A percentile compares a stretch with the other conserved stretches of the same genome.
These are phyloP conservation scores for Resseliella maxima DNA, from an alignment of 2,888 invertebrate species.

Conservation along the genomic window DNA sequence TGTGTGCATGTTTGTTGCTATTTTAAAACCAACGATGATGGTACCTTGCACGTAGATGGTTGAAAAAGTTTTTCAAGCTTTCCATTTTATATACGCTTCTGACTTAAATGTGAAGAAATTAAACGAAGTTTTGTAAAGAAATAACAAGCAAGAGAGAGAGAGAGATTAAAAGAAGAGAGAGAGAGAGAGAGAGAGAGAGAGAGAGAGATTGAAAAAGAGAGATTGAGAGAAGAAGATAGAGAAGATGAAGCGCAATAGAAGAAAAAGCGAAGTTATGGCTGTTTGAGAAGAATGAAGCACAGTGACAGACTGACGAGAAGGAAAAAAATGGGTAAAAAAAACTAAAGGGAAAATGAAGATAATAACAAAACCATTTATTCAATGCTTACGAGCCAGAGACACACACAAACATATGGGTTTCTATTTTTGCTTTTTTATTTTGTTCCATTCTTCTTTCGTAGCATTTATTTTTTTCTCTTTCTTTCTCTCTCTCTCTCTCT, in stretches of 20 bases:
- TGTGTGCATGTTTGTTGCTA: too few relatives aligned
- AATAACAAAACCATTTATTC: constrained; percentile 10
- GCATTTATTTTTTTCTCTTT: neutral
- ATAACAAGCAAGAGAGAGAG: too few relatives aligned
- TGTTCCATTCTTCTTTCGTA: too few relatives aligned
- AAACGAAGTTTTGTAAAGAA: neutral
- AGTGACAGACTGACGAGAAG: neutral
- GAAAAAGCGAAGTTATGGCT: too few relatives aligned
- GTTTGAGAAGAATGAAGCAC: too few relatives aligned
- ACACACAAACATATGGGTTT: neutral
- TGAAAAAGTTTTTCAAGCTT: neutral
- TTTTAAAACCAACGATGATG: neutral
- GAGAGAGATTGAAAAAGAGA: too few relatives aligned
- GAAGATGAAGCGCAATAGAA: too few relatives aligned
- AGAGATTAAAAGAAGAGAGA: neutral
- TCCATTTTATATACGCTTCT: neutral
- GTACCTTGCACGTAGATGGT: neutral
- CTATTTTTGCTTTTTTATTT: neutral
- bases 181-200: neutral
- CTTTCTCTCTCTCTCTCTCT: neutral
- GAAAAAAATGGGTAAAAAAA: neutral
- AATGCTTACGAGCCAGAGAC: neutral
- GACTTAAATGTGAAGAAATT: neutral
- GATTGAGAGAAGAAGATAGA: too few relatives aligned
- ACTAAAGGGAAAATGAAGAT: neutral